Percentiles rank a stretch among this genome's conserved stretches.
These are phyloP conservation scores for Struthidea cinerea DNA, from an alignment of 2,113 vertebrate genomes.

Conservation along the genomic window DNA sequence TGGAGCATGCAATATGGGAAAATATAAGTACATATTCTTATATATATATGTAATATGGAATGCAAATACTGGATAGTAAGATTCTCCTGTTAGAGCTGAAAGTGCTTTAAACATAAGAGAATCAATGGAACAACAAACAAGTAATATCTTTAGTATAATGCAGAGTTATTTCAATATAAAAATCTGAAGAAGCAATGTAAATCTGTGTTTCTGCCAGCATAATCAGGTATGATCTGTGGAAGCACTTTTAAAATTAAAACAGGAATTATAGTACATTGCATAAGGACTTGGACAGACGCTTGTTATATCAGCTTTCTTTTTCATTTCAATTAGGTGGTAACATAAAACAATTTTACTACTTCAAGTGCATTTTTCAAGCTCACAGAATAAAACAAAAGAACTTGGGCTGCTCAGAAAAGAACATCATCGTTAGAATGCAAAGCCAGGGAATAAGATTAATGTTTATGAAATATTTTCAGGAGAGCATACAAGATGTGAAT, in stretches of 20 bases:
- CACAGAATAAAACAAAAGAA: not conserved
- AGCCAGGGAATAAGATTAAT: not conserved
- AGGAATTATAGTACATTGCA: not conserved
- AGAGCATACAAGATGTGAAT: not conserved
- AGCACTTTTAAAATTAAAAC: constrained; percentile 17
- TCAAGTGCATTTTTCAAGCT: not conserved
- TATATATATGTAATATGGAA: not conserved
- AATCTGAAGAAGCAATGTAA: not conserved
- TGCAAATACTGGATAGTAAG: not conserved
- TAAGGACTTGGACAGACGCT: not conserved
- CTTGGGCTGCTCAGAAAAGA: not conserved
- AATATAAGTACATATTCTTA: not conserved
- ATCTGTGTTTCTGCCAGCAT: not conserved
- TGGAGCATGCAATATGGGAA: not conserved
- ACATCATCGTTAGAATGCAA: fast-evolving
- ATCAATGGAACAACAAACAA: not conserved
- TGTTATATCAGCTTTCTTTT: not conserved
- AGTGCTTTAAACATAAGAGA: not conserved
- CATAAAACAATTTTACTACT: not conserved
- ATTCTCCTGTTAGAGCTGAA: not conserved
- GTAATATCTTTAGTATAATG: not conserved
- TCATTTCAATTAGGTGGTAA: not conserved
- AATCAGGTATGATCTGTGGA: not conserved
- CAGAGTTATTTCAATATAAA: not conserved
- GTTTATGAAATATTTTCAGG: not conserved